Percentiles rank a stretch among this genome's conserved stretches.
Conservation (phyloP, 1,140 invertebrate genomes). For the Bombus sylvicola region DNA sequence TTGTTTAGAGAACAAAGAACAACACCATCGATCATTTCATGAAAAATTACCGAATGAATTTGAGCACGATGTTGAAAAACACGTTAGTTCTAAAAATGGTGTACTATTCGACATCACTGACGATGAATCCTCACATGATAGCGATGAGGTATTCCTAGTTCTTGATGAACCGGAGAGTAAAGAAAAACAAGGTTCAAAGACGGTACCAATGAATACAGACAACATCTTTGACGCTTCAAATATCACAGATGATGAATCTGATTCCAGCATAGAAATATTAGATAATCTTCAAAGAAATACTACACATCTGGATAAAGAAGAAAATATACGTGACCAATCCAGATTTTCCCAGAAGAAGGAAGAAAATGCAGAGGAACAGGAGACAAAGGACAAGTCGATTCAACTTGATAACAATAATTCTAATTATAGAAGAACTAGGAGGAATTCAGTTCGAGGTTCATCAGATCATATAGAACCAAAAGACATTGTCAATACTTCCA, state of each 20-base stretch:
- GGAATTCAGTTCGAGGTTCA: background rate
- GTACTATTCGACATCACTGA: constrained; percentile 74
- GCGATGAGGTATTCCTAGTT: constrained; percentile 6
- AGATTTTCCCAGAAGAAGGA: background rate
- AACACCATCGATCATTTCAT: background rate
- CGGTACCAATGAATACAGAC: background rate
- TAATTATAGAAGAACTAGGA: background rate
- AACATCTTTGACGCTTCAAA: constrained; percentile 51
- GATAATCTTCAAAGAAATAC: constrained; percentile 18
- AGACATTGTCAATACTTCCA: background rate
- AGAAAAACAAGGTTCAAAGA: background rate
- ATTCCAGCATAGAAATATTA: constrained; percentile 54
- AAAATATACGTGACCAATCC: background rate
- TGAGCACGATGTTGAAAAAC: background rate
- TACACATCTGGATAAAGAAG: background rate
- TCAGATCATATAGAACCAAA: background rate
- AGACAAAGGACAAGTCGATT: background rate
- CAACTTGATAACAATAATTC: constrained; percentile 30
- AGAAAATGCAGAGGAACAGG: background rate
- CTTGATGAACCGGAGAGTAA: background rate
- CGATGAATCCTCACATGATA: constrained; percentile 73
- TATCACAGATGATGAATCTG: constrained; percentile 78
- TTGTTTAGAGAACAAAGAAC: background rate
- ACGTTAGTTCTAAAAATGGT: constrained; percentile 30
- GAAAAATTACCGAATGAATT: constrained; percentile 2